These are phyloP conservation scores for Hybos culiciformis DNA, from an alignment of 2,888 invertebrate species.

Conservation along the genomic window DNA sequence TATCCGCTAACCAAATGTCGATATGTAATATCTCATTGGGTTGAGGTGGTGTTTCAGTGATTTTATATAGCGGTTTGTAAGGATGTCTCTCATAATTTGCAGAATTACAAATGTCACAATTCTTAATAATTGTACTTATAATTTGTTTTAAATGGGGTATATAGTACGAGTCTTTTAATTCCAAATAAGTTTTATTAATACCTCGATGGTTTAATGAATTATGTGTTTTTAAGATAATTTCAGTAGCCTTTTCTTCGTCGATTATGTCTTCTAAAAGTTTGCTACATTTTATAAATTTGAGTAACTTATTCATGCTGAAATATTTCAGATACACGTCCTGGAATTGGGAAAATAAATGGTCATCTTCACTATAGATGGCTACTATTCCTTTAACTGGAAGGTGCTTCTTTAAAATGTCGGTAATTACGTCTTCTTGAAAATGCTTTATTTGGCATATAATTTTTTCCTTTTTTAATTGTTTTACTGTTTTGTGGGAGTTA, in stretches of 20 bases:
- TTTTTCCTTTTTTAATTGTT: conserved; percentile 4
- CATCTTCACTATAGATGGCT: conserved; percentile 6
- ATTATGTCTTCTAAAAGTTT: conserved; percentile 6
- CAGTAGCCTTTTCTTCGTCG: conserved; percentile 6
- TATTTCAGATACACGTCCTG: conserved; percentile 4
- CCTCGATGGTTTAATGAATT: conserved; percentile 6
- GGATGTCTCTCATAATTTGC: conserved; percentile 6
- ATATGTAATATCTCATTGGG: conserved; percentile 7
- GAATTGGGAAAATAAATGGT: conserved; percentile 6
- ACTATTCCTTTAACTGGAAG: conserved; percentile 8
- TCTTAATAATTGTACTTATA: conserved; percentile 6
- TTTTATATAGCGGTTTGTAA: conserved; percentile 1
- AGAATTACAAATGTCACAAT: conserved; percentile 9
- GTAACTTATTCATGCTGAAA: conserved; percentile 8
- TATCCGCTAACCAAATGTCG: conserved; percentile 5
- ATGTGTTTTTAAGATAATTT: conserved; percentile 1
- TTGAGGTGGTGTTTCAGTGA: conserved; percentile 1
- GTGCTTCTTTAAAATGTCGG: conserved; percentile 1
- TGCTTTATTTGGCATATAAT: conserved; percentile 7
- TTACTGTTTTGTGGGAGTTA: conserved; percentile 4
- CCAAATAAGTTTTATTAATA: conserved; percentile 6
- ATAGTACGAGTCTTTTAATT: conserved; percentile 9
- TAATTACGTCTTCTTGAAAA: conserved; percentile 2
- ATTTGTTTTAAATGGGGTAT: conserved; percentile 4
- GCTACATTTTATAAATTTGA: conserved; percentile 6